Evolutionary conservation across 2,113 vertebrate genomes (phyloP).

Genomic region (Brachyistius frenatus): DNA sequence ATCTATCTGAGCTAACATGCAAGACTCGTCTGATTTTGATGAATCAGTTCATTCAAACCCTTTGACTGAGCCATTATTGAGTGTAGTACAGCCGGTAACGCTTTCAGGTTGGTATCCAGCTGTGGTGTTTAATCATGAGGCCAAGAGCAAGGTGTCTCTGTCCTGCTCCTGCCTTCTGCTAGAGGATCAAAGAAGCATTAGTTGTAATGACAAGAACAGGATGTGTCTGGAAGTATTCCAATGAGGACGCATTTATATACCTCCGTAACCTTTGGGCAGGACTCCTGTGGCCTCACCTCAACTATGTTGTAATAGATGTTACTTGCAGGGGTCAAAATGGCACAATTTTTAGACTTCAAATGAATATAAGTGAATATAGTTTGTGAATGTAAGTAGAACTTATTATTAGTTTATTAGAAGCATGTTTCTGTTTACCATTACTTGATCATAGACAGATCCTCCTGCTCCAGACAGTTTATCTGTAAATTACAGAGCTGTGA

Average conservation of each 20-base stretch:
- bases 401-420: too few species aligned
- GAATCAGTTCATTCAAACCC: background rate
- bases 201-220: slow-evolving; percentile 36
- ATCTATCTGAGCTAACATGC: background rate
- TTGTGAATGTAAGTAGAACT: background rate
- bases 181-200: slow-evolving; percentile 58
- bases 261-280: slow-evolving; percentile 7
- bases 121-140: slow-evolving; percentile 23
- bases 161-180: slow-evolving; percentile 28
- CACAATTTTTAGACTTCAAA: background rate
- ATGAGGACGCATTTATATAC: background rate
- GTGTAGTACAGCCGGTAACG: background rate
- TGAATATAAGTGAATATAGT: background rate
- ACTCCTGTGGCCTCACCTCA: background rate
- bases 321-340: background rate
- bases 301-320: background rate
- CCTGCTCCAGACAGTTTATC: too few species aligned
- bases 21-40: background rate
- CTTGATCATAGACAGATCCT: background rate
- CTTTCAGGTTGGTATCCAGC: slow-evolving; percentile 21
- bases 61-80: background rate
- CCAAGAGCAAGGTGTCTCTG: slow-evolving; percentile 23
- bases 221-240: slow-evolving; percentile 54
- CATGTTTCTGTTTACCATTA: too few species aligned
- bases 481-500: background rate